Evolutionary conservation across 2,797 vertebrate species (phyloP).

Genomic region (Limosa lapponica): DNA sequence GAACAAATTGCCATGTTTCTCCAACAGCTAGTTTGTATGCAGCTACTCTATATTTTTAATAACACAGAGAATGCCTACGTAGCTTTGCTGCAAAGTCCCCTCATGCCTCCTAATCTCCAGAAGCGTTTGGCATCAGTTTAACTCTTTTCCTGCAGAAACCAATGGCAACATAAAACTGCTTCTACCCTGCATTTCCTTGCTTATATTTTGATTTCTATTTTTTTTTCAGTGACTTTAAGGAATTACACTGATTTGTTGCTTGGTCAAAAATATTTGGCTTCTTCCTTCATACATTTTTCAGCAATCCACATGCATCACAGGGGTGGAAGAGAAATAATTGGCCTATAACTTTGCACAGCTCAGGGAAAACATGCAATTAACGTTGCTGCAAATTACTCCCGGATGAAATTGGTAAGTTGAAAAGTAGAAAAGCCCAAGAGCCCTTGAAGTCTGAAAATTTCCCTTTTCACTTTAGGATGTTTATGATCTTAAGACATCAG

Average conservation of each 20-base stretch:
- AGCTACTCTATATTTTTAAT: background rate
- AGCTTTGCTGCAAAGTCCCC: background rate
- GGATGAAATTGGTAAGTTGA: background rate
- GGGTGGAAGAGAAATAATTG: slow-evolving; percentile 27
- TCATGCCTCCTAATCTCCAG: background rate
- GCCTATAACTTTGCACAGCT: background rate
- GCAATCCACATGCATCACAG: background rate
- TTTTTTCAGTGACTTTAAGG: background rate
- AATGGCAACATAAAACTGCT: background rate
- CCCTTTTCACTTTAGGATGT: background rate
- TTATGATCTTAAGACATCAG: background rate
- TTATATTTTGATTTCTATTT: background rate
- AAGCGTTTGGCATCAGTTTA: background rate
- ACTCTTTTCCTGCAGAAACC: background rate
- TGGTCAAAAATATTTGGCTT: background rate
- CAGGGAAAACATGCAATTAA: slow-evolving; percentile 9
- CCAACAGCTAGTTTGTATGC: background rate
- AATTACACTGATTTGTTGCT: background rate
- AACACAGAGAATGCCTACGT: background rate
- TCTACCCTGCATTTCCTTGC: background rate
- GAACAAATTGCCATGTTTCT: background rate
- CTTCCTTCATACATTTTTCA: background rate
- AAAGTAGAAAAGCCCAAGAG: background rate
- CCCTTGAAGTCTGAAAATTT: background rate
- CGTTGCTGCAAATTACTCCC: background rate